Evolutionary conservation across 1,140 invertebrate genomes (phyloP).

Genomic region (Neelides sp.): DNA sequence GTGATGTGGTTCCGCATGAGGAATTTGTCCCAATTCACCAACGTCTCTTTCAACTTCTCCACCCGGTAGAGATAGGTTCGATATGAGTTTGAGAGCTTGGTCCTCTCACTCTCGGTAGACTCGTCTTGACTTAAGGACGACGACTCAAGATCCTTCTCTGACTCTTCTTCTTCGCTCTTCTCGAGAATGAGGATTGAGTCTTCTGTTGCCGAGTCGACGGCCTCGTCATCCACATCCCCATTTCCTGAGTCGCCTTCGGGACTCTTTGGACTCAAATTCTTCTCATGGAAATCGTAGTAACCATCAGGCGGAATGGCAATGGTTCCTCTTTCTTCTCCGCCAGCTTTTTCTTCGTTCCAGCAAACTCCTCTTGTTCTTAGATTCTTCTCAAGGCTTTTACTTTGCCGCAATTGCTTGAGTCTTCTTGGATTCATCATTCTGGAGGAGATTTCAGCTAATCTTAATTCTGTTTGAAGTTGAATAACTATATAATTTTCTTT

Average conservation of each 20-base stretch:
- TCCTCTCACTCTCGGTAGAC: not conserved
- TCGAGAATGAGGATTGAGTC: not conserved
- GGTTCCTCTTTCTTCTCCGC: not conserved
- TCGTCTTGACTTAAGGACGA: constrained; percentile 4
- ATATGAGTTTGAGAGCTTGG: constrained; percentile 14
- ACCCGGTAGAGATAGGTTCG: constrained; percentile 12
- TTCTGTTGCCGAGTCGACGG: constrained; percentile 5
- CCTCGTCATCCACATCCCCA: constrained; percentile 17
- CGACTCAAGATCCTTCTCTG: not conserved
- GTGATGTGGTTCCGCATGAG: constrained; percentile 11
- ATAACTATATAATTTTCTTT: too few relatives aligned
- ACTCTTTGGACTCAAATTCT: constrained; percentile 9
- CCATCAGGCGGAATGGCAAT: constrained; percentile 13
- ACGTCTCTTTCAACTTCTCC: constrained; percentile 11
- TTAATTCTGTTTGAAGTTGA: too few relatives aligned
- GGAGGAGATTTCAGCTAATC: too few relatives aligned
- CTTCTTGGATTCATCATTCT: too few relatives aligned
- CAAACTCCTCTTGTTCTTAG: too few relatives aligned
- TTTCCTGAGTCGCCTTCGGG: constrained; percentile 15
- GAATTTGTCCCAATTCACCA: constrained; percentile 20
- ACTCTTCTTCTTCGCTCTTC: constrained; percentile 6
- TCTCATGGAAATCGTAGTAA: constrained; percentile 10
- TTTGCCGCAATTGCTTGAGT: too few relatives aligned
- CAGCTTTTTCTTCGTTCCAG: too few relatives aligned
- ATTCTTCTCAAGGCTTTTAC: too few relatives aligned